phyloP scores from a whole-genome alignment of 2,113 vertebrate species.

The Halichoerus grypus region DNA sequence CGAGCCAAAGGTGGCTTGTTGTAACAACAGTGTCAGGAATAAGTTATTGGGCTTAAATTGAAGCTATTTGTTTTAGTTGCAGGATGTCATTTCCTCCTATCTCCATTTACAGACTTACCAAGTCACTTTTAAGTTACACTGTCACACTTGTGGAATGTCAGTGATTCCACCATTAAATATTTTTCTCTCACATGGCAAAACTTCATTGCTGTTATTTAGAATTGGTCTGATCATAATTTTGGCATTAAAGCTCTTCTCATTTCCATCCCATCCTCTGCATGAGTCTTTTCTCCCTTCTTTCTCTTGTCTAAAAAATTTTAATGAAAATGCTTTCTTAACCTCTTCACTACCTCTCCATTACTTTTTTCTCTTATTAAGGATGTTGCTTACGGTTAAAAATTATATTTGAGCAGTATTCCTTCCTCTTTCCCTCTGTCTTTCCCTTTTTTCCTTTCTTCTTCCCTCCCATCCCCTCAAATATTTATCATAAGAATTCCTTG shows the following conservation, averaged over 20 bases:
- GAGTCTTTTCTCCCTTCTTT: background rate
- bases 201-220: background rate
- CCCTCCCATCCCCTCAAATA: background rate
- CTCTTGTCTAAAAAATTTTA: background rate
- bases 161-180: background rate
- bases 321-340: background rate
- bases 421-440: background rate
- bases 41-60: constrained; percentile 38
- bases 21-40: background rate
- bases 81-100: background rate
- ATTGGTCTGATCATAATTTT: background rate
- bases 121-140: background rate
- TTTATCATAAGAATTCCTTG: background rate
- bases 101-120: background rate
- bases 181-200: background rate
- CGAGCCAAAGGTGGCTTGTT: constrained; percentile 42
- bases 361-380: background rate
- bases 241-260: background rate
- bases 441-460: background rate
- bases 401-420: background rate
- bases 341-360: background rate
- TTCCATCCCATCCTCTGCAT: background rate
- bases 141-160: background rate
- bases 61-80: constrained; percentile 31
- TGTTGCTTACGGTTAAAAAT: background rate